Evolutionary conservation across 1,140 invertebrate genomes (phyloP).

Genomic region (Geopemphigus sp.): DNA sequence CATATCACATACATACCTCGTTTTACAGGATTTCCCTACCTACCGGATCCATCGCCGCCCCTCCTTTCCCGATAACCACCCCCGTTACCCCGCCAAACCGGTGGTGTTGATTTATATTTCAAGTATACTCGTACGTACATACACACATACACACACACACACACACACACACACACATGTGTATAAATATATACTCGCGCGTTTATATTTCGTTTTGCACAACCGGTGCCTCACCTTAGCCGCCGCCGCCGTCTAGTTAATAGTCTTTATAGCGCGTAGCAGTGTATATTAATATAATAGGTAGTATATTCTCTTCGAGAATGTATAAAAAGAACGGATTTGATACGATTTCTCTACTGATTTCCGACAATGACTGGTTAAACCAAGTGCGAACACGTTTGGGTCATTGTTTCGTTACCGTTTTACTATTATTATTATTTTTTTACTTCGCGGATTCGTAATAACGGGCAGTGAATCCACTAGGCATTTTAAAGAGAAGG

Average conservation of each 20-base stretch:
- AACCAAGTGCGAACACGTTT: conserved; percentile 33
- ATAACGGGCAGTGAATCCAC: conserved; percentile 12
- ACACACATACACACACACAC: too few species aligned
- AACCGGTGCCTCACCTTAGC: conserved; percentile 13
- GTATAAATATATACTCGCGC: background rate
- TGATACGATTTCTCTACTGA: conserved; percentile 46
- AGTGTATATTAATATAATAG: background rate
- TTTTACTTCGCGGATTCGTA: background rate
- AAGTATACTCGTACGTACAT: background rate
- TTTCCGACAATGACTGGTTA: conserved; percentile 44
- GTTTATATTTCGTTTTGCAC: background rate
- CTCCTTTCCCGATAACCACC: background rate
- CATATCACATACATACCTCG: background rate
- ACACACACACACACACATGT: too few species aligned
- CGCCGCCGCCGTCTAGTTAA: background rate
- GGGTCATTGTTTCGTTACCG: conserved; percentile 41
- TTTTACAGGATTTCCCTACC: background rate
- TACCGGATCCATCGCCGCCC: background rate
- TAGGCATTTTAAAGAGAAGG: conserved; percentile 43
- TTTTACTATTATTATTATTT: conserved; percentile 13
- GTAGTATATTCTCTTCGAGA: background rate
- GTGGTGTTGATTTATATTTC: conserved; percentile 23
- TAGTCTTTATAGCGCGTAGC: background rate
- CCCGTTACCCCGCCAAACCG: background rate
- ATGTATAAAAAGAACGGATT: conserved; percentile 43